These are phyloP conservation scores for Oscheius sp. DNA, from an alignment of 1,140 invertebrate genomes.

Conservation along the genomic window DNA sequence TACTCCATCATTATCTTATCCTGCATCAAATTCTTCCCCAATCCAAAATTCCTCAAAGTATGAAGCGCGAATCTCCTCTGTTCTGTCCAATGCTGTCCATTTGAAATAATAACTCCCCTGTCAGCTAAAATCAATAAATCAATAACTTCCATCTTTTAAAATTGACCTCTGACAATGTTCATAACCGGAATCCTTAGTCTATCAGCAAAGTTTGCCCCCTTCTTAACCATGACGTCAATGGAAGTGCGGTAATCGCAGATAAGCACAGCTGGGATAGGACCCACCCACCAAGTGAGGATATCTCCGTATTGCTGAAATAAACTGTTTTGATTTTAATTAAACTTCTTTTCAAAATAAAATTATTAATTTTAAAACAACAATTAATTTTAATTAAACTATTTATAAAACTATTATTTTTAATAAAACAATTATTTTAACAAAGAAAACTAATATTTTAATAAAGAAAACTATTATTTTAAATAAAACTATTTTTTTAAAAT, in stretches of 20 bases:
- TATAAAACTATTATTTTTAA: no score
- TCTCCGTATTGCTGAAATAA: constrained; percentile 28
- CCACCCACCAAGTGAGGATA: constrained; percentile 32
- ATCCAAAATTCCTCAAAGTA: constrained; percentile 36
- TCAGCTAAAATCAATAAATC: constrained; percentile 12
- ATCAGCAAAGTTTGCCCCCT: constrained; percentile 6
- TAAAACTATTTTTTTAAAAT: no score
- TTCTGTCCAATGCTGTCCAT: constrained; percentile 31
- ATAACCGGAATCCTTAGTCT: neutral
- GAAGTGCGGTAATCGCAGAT: constrained; percentile 25
- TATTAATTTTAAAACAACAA: no score
- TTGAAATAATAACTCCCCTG: constrained; percentile 24
- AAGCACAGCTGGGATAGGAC: constrained; percentile 19
- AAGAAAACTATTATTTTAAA: no score
- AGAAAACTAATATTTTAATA: no score
- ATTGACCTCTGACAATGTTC: neutral
- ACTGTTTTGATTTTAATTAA: no score
- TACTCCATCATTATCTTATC: constrained; percentile 34
- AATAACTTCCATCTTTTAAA: no score
- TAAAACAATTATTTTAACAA: no score
- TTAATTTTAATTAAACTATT: no score
- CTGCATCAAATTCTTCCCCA: constrained; percentile 39
- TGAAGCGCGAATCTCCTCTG: constrained; percentile 32
- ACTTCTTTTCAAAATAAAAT: no score
- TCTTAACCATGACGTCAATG: constrained; percentile 25